Conservation (phyloP, 2,113 vertebrate genomes). For the Mellivora capensis region DNA sequence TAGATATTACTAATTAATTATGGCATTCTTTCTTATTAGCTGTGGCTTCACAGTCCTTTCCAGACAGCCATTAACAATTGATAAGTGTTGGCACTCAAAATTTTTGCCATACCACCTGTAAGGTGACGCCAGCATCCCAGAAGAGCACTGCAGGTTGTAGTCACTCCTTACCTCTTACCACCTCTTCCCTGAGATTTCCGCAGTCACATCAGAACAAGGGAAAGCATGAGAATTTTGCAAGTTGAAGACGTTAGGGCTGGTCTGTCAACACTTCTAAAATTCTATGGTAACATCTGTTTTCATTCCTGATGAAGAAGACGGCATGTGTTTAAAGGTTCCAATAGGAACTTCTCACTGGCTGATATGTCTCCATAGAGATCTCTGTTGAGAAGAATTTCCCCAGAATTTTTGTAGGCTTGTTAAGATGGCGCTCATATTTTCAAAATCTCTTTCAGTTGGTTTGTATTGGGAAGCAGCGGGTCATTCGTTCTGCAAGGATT, state of each 20-base stretch:
- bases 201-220: neutral
- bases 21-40: neutral
- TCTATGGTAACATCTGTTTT: neutral
- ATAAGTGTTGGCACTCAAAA: neutral
- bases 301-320: neutral
- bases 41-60: neutral
- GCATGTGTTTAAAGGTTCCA: neutral
- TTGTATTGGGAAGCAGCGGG: neutral
- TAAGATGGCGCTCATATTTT: neutral
- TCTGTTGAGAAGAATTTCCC: neutral
- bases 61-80: neutral
- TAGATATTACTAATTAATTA: neutral
- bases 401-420: neutral
- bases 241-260: neutral
- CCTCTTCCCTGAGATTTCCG: neutral
- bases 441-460: neutral
- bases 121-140: neutral
- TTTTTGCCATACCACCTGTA: neutral
- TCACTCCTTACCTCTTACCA: neutral
- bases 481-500: neutral
- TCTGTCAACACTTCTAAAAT: neutral
- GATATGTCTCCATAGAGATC: neutral
- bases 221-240: neutral
- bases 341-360: neutral
- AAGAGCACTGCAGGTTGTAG: neutral